phyloP scores from a whole-genome alignment of 2,888 invertebrate genomes.

The Sphaerophoria rueppellii region DNA sequence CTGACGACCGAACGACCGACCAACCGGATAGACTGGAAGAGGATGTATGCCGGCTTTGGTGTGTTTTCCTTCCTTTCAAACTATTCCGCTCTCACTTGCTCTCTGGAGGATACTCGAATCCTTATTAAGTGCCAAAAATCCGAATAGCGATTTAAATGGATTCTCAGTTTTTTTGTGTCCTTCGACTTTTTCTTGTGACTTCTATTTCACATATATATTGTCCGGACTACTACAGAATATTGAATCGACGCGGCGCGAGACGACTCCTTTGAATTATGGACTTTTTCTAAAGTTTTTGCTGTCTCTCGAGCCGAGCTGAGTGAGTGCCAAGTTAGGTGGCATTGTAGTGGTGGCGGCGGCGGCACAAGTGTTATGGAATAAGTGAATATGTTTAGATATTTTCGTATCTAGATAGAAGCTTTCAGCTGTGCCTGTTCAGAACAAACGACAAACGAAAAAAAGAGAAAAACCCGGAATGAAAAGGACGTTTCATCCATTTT shows the following conservation, averaged over 20 bases:
- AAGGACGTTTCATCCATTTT: constrained; percentile 65
- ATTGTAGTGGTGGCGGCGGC: constrained; percentile 36
- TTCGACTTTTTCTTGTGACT: neutral
- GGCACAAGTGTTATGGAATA: constrained; percentile 57
- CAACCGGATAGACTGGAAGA: constrained; percentile 5
- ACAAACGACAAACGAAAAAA: constrained; percentile 45
- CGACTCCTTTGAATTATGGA: constrained; percentile 68
- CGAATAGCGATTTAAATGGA: constrained; percentile 69
- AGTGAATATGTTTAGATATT: constrained; percentile 48
- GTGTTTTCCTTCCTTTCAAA: neutral
- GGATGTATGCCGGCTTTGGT: neutral
- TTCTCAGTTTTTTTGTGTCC: constrained; percentile 41
- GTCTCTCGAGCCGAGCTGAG: constrained; percentile 36
- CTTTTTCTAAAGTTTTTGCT: constrained; percentile 64
- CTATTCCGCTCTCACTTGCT: constrained; percentile 5
- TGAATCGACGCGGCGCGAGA: constrained; percentile 18
- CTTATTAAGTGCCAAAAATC: constrained; percentile 72
- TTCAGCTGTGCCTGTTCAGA: neutral
- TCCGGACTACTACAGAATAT: neutral
- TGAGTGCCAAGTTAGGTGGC: constrained; percentile 72
- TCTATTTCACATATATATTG: constrained; percentile 5
- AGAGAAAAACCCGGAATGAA: too few relatives aligned
- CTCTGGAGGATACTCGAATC: constrained; percentile 64
- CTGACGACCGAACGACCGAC: constrained; percentile 49
- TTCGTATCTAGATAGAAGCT: neutral